phyloP scores from a whole-genome alignment of 1,140 invertebrate species.

The Sycobia sp. region DNA sequence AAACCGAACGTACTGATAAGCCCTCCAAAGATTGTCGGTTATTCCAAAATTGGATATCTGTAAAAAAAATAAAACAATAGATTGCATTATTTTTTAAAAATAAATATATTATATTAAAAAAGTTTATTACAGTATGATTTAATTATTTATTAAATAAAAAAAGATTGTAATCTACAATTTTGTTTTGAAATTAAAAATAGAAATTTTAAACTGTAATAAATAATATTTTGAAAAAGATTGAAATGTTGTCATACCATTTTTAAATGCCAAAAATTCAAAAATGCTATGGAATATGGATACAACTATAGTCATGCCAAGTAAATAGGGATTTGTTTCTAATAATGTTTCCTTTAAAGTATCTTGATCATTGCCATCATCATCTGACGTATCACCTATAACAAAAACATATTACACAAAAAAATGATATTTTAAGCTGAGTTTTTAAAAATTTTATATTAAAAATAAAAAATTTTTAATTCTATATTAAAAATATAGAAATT shows the following conservation, averaged over 20 bases:
- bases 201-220: constrained; percentile 41
- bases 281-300: constrained; percentile 96
- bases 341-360: constrained; percentile 97
- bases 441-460: background rate
- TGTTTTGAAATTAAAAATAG: background rate
- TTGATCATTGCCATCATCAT: constrained; percentile 89
- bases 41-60: constrained; percentile 99
- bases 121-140: too few species aligned
- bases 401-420: too few species aligned
- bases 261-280: constrained; percentile 98
- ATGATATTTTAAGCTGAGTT: background rate
- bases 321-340: constrained; percentile 95
- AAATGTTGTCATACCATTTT: too few species aligned
- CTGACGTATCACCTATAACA: constrained; percentile 55
- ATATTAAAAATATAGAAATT: constrained; percentile 30
- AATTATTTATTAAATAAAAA: background rate
- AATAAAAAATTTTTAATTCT: constrained; percentile 7
- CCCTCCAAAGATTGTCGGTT: constrained; percentile 96
- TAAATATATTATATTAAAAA: constrained; percentile 6
- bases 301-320: constrained; percentile 88
- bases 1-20: constrained; percentile 96
- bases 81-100: constrained; percentile 1
- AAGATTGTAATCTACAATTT: too few species aligned
- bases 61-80: constrained; percentile 45
- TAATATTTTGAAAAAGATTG: too few species aligned